phyloP scores from a whole-genome alignment of 2,797 vertebrate species.

The Nyctalus aviator region DNA sequence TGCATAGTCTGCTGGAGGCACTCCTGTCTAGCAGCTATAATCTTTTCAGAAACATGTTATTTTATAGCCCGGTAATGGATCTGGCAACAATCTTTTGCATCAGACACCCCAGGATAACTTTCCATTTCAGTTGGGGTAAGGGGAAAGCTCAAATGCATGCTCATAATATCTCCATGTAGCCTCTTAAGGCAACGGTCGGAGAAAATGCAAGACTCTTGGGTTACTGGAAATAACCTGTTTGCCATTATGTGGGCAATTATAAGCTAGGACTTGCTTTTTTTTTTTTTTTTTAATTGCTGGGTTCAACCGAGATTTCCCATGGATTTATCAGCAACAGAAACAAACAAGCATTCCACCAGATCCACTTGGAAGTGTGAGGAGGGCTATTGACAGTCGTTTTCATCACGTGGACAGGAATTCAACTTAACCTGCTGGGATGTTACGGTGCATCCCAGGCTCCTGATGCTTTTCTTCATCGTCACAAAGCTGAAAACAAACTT shows the following conservation, averaged over 20 bases:
- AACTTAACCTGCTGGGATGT: neutral
- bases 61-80: constrained; percentile 48
- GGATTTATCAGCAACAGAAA: constrained; percentile 71
- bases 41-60: constrained; percentile 54
- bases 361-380: constrained; percentile 46
- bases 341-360: constrained; percentile 53
- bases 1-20: neutral
- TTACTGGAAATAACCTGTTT: constrained; percentile 69
- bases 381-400: constrained; percentile 50
- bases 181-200: neutral
- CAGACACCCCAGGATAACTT: constrained; percentile 51
- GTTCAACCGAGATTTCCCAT: constrained; percentile 69
- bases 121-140: neutral
- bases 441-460: constrained; percentile 37
- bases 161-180: constrained; percentile 7
- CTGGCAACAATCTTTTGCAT: constrained; percentile 53
- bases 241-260: constrained; percentile 55
- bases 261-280: constrained; percentile 49
- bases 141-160: neutral
- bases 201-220: constrained; percentile 29
- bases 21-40: neutral
- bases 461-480: constrained; percentile 70
- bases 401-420: constrained; percentile 71
- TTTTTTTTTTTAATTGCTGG: constrained; percentile 65
- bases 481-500: constrained; percentile 68